These are phyloP conservation scores for Acanthopagrus latus DNA, from an alignment of 2,797 vertebrate genomes.

Conservation along the genomic window DNA sequence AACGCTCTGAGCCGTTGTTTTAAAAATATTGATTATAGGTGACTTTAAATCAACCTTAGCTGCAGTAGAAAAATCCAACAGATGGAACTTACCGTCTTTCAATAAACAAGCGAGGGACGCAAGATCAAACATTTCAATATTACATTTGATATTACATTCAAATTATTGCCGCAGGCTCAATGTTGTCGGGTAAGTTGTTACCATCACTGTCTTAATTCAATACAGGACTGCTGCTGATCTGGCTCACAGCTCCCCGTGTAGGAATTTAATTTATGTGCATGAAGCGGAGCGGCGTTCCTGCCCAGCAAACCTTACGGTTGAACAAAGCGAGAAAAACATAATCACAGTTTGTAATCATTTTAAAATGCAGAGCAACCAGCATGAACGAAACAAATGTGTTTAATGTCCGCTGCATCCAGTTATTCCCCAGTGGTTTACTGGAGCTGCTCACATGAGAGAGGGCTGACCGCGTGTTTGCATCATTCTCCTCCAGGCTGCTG, in stretches of 20 bases:
- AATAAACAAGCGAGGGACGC: background rate
- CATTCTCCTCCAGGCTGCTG: background rate
- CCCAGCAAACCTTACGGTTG: background rate
- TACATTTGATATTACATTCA: background rate
- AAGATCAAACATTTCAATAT: background rate
- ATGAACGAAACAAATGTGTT: constrained; percentile 46
- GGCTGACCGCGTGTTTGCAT: background rate
- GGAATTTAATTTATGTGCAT: constrained; percentile 3
- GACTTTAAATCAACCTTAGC: background rate
- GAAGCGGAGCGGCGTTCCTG: background rate
- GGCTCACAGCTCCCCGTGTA: constrained; percentile 9
- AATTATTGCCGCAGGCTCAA: background rate
- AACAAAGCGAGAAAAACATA: constrained; percentile 2
- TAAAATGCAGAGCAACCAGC: constrained; percentile 32
- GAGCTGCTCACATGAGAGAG: constrained; percentile 1
- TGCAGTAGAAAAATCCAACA: background rate
- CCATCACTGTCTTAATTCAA: background rate
- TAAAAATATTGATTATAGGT: background rate
- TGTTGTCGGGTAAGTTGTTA: background rate
- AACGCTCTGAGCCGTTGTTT: background rate
- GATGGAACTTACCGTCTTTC: background rate
- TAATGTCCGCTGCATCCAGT: background rate
- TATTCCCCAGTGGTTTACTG: background rate
- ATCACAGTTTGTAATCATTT: constrained; percentile 33
- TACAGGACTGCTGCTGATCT: background rate